A percentile compares a stretch with the other conserved stretches of the same genome.
phyloP scores from a whole-genome alignment of 2,888 invertebrate genomes.

The Agrotis exclamationis region DNA sequence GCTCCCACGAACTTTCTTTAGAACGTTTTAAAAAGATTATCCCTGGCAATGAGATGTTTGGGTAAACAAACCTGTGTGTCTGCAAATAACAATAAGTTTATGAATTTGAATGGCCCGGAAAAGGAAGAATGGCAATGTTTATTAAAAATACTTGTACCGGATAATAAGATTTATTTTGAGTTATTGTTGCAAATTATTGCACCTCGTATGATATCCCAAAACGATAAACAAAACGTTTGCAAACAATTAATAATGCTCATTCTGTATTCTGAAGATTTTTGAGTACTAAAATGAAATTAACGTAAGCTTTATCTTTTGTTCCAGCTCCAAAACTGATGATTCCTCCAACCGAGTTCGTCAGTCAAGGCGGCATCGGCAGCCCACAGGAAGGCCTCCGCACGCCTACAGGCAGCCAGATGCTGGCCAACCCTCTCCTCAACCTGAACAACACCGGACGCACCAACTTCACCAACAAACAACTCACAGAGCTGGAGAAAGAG shows the following conservation, averaged over 20 bases:
- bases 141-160: slow-evolving; percentile 39
- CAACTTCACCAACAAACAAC: slow-evolving; percentile 99
- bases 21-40: slow-evolving; percentile 70
- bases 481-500: slow-evolving; percentile 99
- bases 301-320: slow-evolving; percentile 70
- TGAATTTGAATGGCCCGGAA: slow-evolving; percentile 53
- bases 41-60: slow-evolving; percentile 71
- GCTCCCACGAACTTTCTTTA: slow-evolving; percentile 76
- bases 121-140: slow-evolving; percentile 55
- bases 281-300: slow-evolving; percentile 10
- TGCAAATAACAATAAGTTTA: slow-evolving; percentile 50
- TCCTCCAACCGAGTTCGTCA: slow-evolving; percentile 88
- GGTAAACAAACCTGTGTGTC: slow-evolving; percentile 76
- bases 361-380: slow-evolving; percentile 87
- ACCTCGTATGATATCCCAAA: not conserved
- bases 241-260: not conserved
- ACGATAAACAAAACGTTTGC: not conserved
- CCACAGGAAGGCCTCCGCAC: slow-evolving; percentile 88
- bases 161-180: slow-evolving; percentile 35
- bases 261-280: not conserved
- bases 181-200: slow-evolving; percentile 16
- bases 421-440: slow-evolving; percentile 87
- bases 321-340: slow-evolving; percentile 93
- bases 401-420: slow-evolving; percentile 87
- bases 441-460: slow-evolving; percentile 97